Base-by-base conservation (phyloP, 2,888 invertebrate species). In the Bellardia pandia region DNA sequence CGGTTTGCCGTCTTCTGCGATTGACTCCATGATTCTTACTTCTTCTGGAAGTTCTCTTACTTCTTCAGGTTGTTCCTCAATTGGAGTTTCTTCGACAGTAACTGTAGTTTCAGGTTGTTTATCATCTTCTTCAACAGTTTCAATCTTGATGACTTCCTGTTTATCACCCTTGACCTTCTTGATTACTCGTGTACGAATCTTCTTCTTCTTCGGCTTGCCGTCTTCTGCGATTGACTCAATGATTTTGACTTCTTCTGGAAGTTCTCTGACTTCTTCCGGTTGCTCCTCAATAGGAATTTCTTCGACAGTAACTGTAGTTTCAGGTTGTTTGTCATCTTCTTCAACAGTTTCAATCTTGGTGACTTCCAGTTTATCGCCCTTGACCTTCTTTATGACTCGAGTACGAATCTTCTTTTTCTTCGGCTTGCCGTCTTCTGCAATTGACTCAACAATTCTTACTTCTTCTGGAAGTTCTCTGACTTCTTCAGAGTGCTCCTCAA, bases 261-360 rank as follows among this genome's bases (percentile, higher is more conserved):
- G 60, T 62, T 88, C 87, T 30, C 53, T 23, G 0, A 87, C 40
- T 60, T 78, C 45, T 79, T 85, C 85, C 2, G 76, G 83, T 58
- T 69, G n/a, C 40, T 88, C 89, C 8, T 88, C 86, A 23, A 87
- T 33, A 30, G 89, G 89, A 33, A 80, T 76, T 60, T 90, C 89
- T 69, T 88, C 88, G 72, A 94, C 92, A 62, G 92, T 93, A 0
- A 90, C 89, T 6, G 91, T 92, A 4, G 91, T 92, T 78, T 93
- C 89, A 4, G 93, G 93, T 79, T 90, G 86, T 86, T 94, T 92
- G 13, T 92, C 92, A 62, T 93, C 93, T 90, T 93, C 93, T 81
- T 93, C 92, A 5, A 93, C 90, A 0, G 93, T 93, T 53, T 92
- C 91, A 80, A 94, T 93, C 89, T 92, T 92, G 2, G 93, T 93